Base-by-base conservation (phyloP, 2,888 invertebrate species). In the Drosophila fungiperda region DNA sequence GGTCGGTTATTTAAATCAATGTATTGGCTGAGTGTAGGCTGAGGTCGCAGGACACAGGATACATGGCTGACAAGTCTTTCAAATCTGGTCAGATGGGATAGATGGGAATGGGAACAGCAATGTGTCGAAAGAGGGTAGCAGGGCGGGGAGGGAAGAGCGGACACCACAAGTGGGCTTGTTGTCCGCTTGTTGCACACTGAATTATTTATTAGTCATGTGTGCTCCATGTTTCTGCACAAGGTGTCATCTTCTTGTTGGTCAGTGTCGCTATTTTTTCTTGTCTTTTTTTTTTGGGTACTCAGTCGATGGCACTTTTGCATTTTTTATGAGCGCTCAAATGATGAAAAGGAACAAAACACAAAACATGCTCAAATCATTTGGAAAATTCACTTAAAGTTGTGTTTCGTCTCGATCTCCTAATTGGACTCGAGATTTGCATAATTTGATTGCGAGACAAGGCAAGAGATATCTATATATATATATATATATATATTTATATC, bases 161-260 rank as follows among this genome's bases (percentile, higher is more conserved):
- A 20, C 58, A 68, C 68, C 66, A 59, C 79, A 87, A 84, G 82
- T 78, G 76, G 69, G 82, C 88, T 83, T 83, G 83, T 88, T 89
- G 83, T 85, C 73, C 80, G 89, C 89, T 89, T 89, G 90, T 86
- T 89, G 87, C 81, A 72, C 83, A 73, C 81, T 89, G 90, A 89
- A 89, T 89, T 83, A 90, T 89, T 89, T 90, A 89, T 89, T 89
- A 87, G 82, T 70, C 83, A 83, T 89, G 86, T 89, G 83, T 83
- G 45, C 15, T 45, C 76, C 72, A 67, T 72, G 73, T 73, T 76
- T 72, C 71, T 73, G 71, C 76, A 82, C 76, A 79, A 87, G 85
- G 83, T 87, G 87, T 76, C 80, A 80, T 83, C 80, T 78, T 84
- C 81, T 70, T 78, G 74, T 69, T 78, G 76, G 62, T 71, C 63